Conservation (phyloP, 2,113 vertebrate genomes). For the Sus scrofa region DNA sequence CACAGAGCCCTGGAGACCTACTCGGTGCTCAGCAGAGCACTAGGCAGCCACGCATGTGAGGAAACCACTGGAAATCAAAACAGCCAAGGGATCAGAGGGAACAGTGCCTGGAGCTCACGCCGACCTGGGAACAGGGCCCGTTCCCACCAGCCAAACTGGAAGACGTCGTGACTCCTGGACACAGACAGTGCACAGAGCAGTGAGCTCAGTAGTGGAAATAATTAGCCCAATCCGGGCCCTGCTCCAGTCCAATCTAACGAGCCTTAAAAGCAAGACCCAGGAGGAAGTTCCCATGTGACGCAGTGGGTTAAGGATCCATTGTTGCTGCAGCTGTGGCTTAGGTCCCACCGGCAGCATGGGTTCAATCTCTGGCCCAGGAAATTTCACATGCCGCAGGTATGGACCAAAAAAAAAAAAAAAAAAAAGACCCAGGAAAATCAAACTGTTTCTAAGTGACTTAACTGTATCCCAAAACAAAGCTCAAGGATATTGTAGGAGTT, state of each 20-base stretch:
- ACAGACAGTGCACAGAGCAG: neutral
- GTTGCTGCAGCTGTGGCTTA: too few species aligned
- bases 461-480: neutral
- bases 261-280: neutral
- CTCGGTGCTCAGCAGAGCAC: neutral
- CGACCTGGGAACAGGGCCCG: neutral
- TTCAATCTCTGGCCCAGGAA: too few species aligned
- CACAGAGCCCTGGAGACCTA: neutral
- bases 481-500: neutral
- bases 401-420: too few species aligned
- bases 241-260: neutral
- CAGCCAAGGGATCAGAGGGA: neutral
- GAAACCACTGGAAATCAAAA: too few species aligned
- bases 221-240: neutral
- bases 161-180: neutral
- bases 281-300: neutral
- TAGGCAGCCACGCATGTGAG: neutral
- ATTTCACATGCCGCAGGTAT: too few species aligned
- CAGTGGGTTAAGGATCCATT: too few species aligned
- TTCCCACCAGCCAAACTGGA: neutral
- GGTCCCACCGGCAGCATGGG: too few species aligned
- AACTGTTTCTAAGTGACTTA: neutral
- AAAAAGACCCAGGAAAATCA: neutral
- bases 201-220: neutral
- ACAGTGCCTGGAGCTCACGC: neutral